Evolutionary conservation across 2,113 vertebrate genomes (phyloP), one percentile per base, ranked within the genome.

Genomic region (Apaloderma vittatum): DNA sequence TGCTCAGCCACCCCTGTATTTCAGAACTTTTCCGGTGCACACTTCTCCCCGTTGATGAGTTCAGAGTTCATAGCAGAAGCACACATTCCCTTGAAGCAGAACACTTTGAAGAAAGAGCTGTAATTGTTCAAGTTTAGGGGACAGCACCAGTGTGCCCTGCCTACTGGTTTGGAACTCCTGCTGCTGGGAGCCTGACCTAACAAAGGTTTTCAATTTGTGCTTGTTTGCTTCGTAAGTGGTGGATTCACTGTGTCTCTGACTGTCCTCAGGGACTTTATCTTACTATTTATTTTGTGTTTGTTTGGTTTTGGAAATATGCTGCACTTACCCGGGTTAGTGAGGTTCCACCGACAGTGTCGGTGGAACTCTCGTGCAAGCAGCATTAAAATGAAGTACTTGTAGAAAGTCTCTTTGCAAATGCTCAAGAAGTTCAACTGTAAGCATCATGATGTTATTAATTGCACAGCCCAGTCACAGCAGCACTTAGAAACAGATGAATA

Each of bases 381-480:
- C n/a, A 66, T 86, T 90, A 66, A 83, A 83, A 21, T 66, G 27
- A 79, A 79, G 45, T 61, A 88, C 40, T 73, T 83, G 36, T 7
- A 73, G 66, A 92, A 92, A 61, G 16, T 46, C 30, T 86, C 49
- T 86, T 40, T 66, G 59, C 40, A 76, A 88, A 52, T 83, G 21
- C 68, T 93, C 0, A 1, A 74, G 73, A 68, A 85, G 26, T 75
- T 87, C 61, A 85, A 12, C 85, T 63, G 8, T 68, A 63, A 78
- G 61, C 61, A 21, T 87, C 68, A 30, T 52, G 70, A 34, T 55
- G 19, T 70, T 92, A 66, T 30, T 88, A 88, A 74, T 67, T 62
- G 43, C 49, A 76, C 16, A 66, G 45, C 78, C 37, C 66, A 88
- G 17, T 43, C 45, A 45, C 29, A 61, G 37, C 45, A 72, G 63